Percentiles rank a stretch among this genome's conserved stretches.
phyloP scores from a whole-genome alignment of 2,797 vertebrate genomes.

The Apogon hyalosoma region DNA sequence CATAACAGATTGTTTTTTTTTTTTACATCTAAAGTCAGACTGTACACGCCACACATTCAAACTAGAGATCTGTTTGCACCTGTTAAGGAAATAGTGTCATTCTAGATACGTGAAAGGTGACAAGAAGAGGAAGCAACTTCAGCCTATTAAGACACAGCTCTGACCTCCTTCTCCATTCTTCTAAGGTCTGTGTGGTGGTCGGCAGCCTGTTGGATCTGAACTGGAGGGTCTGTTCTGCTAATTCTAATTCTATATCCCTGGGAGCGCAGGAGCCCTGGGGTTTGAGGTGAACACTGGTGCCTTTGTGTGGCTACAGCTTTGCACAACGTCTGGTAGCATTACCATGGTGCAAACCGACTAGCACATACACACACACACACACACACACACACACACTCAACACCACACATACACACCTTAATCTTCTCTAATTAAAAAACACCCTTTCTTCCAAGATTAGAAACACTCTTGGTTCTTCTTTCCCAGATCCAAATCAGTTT shows the following conservation, averaged over 20 bases:
- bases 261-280: conserved; percentile 76
- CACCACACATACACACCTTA: conserved; percentile 53
- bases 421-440: conserved; percentile 90
- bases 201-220: conserved; percentile 59
- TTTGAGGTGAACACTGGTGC: conserved; percentile 78
- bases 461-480: conserved; percentile 77
- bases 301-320: conserved; percentile 77
- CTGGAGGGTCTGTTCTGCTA: conserved; percentile 70
- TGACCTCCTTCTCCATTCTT: conserved; percentile 53
- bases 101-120: conserved; percentile 30
- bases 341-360: conserved; percentile 58
- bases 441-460: conserved; percentile 83
- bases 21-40: not conserved
- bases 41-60: conserved; percentile 3
- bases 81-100: conserved; percentile 18
- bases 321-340: conserved; percentile 70
- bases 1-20: conserved; percentile 12
- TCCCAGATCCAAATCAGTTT: conserved; percentile 74
- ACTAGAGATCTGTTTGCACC: conserved; percentile 16
- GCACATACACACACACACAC: conserved; percentile 50
- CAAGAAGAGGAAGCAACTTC: conserved; percentile 43
- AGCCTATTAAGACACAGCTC: conserved; percentile 37
- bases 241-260: conserved; percentile 87
- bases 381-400: conserved; percentile 53
- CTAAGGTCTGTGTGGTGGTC: conserved; percentile 40